Conservation (phyloP, 2,888 invertebrate genomes). For the Drosophila colorata region DNA sequence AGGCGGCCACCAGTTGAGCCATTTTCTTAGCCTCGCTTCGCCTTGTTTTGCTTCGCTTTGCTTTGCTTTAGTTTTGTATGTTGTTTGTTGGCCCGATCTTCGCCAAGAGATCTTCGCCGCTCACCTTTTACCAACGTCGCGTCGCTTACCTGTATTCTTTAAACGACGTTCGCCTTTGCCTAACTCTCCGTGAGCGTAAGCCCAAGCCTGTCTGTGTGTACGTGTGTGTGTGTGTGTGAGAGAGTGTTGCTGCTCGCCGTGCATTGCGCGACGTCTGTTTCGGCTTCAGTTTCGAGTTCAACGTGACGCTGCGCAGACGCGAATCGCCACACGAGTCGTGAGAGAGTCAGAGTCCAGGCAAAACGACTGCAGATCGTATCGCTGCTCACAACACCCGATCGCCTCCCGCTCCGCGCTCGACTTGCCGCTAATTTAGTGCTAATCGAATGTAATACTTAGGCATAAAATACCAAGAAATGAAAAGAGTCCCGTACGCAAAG, state of each 20-base stretch:
- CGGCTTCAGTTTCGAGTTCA: constrained; percentile 79
- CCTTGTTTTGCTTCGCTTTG: constrained; percentile 16
- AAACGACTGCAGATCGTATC: constrained; percentile 40
- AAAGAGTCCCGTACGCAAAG: constrained; percentile 14
- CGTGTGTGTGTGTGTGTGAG: constrained; percentile 17
- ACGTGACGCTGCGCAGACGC: constrained; percentile 84
- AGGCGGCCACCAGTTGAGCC: constrained; percentile 34
- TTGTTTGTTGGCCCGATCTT: constrained; percentile 56
- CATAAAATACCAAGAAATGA: constrained; percentile 30
- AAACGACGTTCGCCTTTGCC: constrained; percentile 37
- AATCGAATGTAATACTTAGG: constrained; percentile 50
- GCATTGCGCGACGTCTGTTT: constrained; percentile 37
- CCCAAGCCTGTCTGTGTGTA: constrained; percentile 8
- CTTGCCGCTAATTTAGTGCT: constrained; percentile 55
- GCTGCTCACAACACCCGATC: constrained; percentile 12
- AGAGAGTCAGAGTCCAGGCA: constrained; percentile 22
- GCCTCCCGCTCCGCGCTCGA: constrained; percentile 4
- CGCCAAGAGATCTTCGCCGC: constrained; percentile 61
- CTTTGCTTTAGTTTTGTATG: constrained; percentile 58
- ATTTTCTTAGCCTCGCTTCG: constrained; percentile 22
- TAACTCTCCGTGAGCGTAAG: constrained; percentile 35
- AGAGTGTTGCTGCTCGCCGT: constrained; percentile 13
- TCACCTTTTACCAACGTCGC: constrained; percentile 62
- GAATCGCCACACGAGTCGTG: constrained; percentile 34
- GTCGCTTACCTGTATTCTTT: constrained; percentile 67